These are phyloP conservation scores for Boleophthalmus pectinirostris DNA, from an alignment of 2,113 vertebrate species.

Conservation along the genomic window DNA sequence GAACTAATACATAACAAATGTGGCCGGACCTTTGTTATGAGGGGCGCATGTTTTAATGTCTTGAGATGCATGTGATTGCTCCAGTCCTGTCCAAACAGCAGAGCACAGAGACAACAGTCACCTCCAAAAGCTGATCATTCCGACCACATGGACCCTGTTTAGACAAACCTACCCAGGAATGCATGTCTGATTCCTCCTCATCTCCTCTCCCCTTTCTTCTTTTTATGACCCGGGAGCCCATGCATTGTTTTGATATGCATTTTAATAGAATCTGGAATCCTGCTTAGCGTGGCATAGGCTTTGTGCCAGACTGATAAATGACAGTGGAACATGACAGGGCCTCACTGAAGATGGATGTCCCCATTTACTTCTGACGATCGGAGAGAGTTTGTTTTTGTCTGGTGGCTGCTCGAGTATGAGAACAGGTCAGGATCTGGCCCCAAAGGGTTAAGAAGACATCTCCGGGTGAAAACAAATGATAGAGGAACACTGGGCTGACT, in stretches of 20 bases:
- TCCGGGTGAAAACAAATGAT: conserved; percentile 52
- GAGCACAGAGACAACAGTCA: conserved; percentile 64
- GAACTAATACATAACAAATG: conserved; percentile 76
- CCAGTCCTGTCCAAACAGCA: conserved; percentile 71
- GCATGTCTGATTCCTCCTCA: conserved; percentile 65
- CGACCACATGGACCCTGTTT: conserved; percentile 72
- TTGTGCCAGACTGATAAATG: conserved; percentile 39
- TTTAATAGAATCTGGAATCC: conserved; percentile 7
- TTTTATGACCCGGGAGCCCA: conserved; percentile 17
- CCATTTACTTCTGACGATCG: conserved; percentile 44
- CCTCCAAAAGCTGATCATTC: conserved; percentile 67
- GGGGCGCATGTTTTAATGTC: conserved; percentile 59
- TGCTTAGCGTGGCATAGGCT: conserved; percentile 16
- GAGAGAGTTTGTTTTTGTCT: conserved; percentile 50
- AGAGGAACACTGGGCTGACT: conserved; percentile 22
- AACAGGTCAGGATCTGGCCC: conserved; percentile 38
- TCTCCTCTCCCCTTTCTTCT: conserved; percentile 37
- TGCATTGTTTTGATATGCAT: conserved; percentile 6
- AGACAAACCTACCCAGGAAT: conserved; percentile 67
- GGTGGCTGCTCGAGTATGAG: conserved; percentile 36
- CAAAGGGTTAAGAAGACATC: conserved; percentile 55
- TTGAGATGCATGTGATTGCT: conserved; percentile 66
- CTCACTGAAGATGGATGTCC: conserved; percentile 46
- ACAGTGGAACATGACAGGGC: conserved; percentile 8
- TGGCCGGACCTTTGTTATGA: conserved; percentile 49